These are phyloP conservation scores for Nebria ingens DNA, from an alignment of 1,140 invertebrate genomes.

Conservation along the genomic window DNA sequence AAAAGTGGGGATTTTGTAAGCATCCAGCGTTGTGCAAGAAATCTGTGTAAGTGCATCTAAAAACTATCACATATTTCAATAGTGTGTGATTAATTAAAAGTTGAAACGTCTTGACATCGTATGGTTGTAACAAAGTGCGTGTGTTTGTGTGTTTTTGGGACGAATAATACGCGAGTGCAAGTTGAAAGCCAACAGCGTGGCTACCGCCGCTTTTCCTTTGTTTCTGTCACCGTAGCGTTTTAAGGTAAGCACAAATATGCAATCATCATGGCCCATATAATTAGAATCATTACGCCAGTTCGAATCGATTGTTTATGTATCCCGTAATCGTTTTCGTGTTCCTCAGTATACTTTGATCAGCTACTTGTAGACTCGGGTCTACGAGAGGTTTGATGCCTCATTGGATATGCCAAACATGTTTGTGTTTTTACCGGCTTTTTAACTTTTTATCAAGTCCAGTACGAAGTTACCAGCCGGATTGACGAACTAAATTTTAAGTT, in stretches of 20 bases:
- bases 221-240: slow-evolving; percentile 26
- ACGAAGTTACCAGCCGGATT: background rate
- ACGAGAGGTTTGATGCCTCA: slow-evolving; percentile 9
- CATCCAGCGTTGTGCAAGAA: slow-evolving; percentile 8
- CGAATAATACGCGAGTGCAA: slow-evolving; percentile 22
- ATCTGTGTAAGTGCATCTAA: slow-evolving; percentile 9
- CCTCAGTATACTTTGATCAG: slow-evolving; percentile 7
- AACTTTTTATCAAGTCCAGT: background rate
- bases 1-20: slow-evolving; percentile 4
- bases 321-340: background rate
- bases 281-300: background rate
- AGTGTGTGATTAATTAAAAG: slow-evolving; percentile 3
- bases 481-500: background rate
- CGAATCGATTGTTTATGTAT: background rate
- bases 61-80: slow-evolving; percentile 9
- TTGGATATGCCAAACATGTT: slow-evolving; percentile 12
- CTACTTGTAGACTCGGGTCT: slow-evolving; percentile 5
- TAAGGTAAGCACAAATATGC: slow-evolving; percentile 24
- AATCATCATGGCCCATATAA: background rate
- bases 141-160: slow-evolving; percentile 25
- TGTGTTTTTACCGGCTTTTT: slow-evolving; percentile 13
- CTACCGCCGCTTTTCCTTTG: slow-evolving; percentile 30
- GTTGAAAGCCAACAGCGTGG: slow-evolving; percentile 31
- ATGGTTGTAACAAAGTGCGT: slow-evolving; percentile 20
- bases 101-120: slow-evolving; percentile 11